Evolutionary conservation across 1,140 invertebrate species (phyloP).

Genomic region (Bombus terrestris): DNA sequence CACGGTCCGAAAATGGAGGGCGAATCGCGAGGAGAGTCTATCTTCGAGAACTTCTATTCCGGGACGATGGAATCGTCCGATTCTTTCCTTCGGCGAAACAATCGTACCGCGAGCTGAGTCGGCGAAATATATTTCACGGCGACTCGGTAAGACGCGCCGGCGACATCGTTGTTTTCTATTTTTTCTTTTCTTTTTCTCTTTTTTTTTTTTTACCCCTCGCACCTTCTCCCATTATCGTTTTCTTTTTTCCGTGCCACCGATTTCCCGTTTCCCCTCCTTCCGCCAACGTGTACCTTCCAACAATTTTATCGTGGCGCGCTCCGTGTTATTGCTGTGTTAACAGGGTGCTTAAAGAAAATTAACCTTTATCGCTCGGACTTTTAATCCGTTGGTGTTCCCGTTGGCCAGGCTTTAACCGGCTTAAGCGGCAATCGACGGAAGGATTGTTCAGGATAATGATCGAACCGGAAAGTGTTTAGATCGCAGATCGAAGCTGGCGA

Average conservation of each 20-base stretch:
- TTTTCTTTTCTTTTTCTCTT: neutral
- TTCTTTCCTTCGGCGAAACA: conserved; percentile 62
- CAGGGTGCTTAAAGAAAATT: conserved; percentile 68
- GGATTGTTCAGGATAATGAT: conserved; percentile 63
- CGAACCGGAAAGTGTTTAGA: conserved; percentile 34
- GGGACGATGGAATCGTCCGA: conserved; percentile 43
- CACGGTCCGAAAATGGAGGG: neutral
- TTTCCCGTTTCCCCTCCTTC: neutral
- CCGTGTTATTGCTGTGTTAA: conserved; percentile 66
- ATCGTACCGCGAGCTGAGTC: conserved; percentile 65
- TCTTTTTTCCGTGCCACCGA: neutral
- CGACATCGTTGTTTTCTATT: conserved; percentile 51
- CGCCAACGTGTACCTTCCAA: neutral
- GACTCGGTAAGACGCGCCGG: conserved; percentile 55
- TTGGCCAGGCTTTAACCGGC: conserved; percentile 60
- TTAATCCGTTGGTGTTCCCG: conserved; percentile 60
- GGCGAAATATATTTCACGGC: conserved; percentile 67
- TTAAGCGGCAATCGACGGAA: conserved; percentile 65
- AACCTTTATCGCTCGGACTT: conserved; percentile 67
- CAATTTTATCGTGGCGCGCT: conserved; percentile 58
- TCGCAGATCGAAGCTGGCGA: neutral
- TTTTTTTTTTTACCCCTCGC: conserved; percentile 6
- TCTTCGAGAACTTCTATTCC: conserved; percentile 12
- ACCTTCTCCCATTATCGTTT: neutral
- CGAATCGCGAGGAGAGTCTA: conserved; percentile 29